These are phyloP conservation scores for Yponomeuta cagnagella DNA, from an alignment of 2,888 invertebrate genomes.

Conservation along the genomic window DNA sequence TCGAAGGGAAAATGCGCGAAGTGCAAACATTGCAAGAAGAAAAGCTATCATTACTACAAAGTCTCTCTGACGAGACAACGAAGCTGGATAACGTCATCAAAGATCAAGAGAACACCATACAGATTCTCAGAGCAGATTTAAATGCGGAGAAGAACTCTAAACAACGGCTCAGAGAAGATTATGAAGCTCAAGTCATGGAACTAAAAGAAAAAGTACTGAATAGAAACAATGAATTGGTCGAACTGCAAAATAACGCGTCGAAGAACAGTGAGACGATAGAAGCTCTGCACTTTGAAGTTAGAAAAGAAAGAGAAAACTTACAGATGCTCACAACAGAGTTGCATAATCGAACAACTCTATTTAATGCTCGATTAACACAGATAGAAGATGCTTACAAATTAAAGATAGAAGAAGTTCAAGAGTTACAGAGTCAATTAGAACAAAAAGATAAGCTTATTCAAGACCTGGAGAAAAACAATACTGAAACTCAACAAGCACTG, in stretches of 20 bases:
- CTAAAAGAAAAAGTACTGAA: constrained; percentile 59
- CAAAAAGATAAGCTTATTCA: neutral
- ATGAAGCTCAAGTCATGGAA: constrained; percentile 53
- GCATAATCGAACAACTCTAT: neutral
- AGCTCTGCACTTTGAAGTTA: constrained; percentile 40
- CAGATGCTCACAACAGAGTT: neutral
- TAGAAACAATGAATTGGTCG: constrained; percentile 59
- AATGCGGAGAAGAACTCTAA: constrained; percentile 46
- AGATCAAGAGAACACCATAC: constrained; percentile 14
- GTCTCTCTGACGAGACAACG: constrained; percentile 47
- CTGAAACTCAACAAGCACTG: neutral
- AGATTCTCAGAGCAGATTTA: constrained; percentile 39
- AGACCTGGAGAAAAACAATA: neutral
- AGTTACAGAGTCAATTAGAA: neutral
- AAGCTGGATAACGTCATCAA: constrained; percentile 45
- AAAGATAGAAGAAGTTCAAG: constrained; percentile 1
- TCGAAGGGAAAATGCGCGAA: constrained; percentile 50
- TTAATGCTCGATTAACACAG: neutral
- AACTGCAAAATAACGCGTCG: constrained; percentile 53
- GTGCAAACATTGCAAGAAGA: constrained; percentile 58
- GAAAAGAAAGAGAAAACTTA: constrained; percentile 40
- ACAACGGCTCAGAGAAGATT: constrained; percentile 47
- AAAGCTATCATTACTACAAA: constrained; percentile 49
- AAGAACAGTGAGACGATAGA: constrained; percentile 54
- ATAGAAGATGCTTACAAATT: neutral